Evolutionary conservation across 2,888 invertebrate genomes (phyloP).

Genomic region (Chrysolina americana): DNA sequence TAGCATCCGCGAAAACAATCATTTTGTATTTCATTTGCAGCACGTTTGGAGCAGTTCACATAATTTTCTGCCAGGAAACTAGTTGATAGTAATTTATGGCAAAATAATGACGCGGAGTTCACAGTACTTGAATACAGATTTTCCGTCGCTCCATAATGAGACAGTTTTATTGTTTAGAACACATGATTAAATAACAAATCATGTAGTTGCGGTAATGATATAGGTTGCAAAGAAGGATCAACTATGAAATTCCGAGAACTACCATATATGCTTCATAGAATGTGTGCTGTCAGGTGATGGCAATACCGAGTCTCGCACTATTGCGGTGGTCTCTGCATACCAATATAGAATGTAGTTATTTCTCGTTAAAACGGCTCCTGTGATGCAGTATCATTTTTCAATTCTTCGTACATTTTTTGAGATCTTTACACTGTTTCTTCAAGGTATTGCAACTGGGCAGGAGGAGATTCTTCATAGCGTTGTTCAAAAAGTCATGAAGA

Average conservation of each 20-base stretch:
- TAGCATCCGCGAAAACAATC: neutral
- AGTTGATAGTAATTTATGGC: slow-evolving; percentile 14
- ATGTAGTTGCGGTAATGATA: slow-evolving; percentile 38
- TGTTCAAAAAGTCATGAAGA: no score
- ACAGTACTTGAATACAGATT: slow-evolving; percentile 21
- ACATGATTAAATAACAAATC: slow-evolving; percentile 43
- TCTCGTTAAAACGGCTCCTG: neutral
- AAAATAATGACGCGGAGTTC: slow-evolving; percentile 15
- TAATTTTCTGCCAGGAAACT: neutral
- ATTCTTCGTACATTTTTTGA: no score
- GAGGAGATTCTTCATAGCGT: no score
- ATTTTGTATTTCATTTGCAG: neutral
- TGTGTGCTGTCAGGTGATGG: slow-evolving; percentile 25
- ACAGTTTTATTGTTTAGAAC: slow-evolving; percentile 45
- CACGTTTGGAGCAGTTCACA: slow-evolving; percentile 18
- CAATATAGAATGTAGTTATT: neutral
- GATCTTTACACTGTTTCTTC: no score
- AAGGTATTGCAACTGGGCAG: no score
- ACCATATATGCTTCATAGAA: slow-evolving; percentile 26
- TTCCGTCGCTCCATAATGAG: slow-evolving; percentile 42
- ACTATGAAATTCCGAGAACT: slow-evolving; percentile 31
- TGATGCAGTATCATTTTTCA: no score
- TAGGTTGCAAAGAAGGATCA: slow-evolving; percentile 23
- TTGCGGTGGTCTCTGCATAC: neutral
- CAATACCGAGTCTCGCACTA: neutral